phyloP scores from a whole-genome alignment of 2,888 invertebrate genomes.

The Linnaemya tessellans region DNA sequence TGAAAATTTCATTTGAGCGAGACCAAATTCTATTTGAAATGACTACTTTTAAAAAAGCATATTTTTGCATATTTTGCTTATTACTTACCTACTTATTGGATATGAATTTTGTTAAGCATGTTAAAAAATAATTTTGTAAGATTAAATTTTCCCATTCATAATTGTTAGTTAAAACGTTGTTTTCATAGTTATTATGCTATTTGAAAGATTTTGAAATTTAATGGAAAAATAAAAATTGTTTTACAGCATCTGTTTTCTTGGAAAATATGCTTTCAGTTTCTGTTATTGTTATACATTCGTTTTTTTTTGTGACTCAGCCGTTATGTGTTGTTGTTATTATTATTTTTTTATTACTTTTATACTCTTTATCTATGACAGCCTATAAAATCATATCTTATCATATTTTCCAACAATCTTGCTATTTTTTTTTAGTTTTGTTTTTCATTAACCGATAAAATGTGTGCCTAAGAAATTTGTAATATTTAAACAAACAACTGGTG shows the following conservation, averaged over 20 bases:
- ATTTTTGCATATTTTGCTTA: background rate
- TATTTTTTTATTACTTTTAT: background rate
- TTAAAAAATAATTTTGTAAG: too few species aligned
- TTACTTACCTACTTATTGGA: too few species aligned
- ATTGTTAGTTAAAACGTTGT: too few species aligned
- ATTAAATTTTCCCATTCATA: too few species aligned
- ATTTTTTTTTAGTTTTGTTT: background rate
- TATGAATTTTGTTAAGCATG: too few species aligned
- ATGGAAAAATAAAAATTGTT: too few species aligned
- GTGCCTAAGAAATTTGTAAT: background rate
- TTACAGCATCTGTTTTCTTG: too few species aligned
- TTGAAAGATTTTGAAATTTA: too few species aligned
- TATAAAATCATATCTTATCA: constrained; percentile 7
- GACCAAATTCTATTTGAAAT: background rate
- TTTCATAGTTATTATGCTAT: too few species aligned
- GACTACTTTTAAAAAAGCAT: background rate
- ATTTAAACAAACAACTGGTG: constrained; percentile 1
- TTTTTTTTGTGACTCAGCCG: background rate
- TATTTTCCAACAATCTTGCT: background rate
- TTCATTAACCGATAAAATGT: background rate
- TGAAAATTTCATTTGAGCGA: background rate
- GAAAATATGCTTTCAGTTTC: background rate
- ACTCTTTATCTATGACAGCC: background rate
- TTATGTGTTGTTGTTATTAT: too few species aligned
- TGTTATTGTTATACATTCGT: background rate